A percentile compares a stretch with the other conserved stretches of the same genome.
Conservation (phyloP, 2,113 vertebrate genomes). For the Bubo bubo region DNA sequence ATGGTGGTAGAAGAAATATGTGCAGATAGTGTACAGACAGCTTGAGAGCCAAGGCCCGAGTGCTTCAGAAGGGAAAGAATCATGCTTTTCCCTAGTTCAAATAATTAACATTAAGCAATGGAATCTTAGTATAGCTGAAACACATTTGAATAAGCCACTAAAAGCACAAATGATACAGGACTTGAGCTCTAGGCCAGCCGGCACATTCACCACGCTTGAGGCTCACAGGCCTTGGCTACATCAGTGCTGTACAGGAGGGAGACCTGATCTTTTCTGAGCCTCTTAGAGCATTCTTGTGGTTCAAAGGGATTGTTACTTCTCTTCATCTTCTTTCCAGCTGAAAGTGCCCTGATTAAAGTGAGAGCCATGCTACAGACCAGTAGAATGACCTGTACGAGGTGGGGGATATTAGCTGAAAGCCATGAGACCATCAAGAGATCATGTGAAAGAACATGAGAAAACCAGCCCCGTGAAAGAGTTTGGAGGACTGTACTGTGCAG, state of each 20-base stretch:
- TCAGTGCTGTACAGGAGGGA: neutral
- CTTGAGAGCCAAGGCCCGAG: neutral
- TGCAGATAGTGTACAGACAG: neutral
- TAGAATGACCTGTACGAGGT: neutral
- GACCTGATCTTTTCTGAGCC: neutral
- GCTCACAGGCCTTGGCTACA: neutral
- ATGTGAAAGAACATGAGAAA: neutral
- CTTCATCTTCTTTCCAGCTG: neutral
- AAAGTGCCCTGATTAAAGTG: neutral
- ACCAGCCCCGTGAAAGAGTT: neutral
- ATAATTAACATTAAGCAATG: neutral
- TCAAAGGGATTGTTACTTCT: neutral
- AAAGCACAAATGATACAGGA: neutral
- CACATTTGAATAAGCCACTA: neutral
- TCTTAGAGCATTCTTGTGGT: neutral
- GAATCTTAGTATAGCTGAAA: neutral
- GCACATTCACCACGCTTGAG: neutral
- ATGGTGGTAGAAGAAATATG: neutral
- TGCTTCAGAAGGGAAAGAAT: neutral
- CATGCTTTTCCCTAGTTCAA: neutral
- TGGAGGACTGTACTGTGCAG: neutral
- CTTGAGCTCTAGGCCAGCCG: neutral
- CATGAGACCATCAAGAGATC: neutral
- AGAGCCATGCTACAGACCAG: neutral
- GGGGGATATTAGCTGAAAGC: neutral